Percentiles rank a stretch among this genome's conserved stretches.
Conservation (phyloP, 1,140 invertebrate species). For the Pararge aegeria region DNA sequence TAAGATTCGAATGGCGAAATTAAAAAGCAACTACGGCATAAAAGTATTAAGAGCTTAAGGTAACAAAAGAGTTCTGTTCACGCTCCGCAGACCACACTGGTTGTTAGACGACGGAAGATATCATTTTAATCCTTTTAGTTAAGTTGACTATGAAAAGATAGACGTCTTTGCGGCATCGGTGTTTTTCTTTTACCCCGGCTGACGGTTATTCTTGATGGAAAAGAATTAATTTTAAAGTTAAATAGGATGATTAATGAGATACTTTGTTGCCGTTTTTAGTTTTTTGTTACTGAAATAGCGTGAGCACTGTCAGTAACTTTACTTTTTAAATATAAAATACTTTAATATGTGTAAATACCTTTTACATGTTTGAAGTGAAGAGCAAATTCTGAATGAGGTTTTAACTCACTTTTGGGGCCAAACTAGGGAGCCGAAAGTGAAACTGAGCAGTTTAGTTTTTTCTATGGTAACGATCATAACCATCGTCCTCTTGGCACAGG, state of each 20-base stretch:
- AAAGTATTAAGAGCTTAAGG: conserved; percentile 76
- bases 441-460: too few species aligned
- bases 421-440: too few species aligned
- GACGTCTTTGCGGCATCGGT: conserved; percentile 52
- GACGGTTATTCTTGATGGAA: conserved; percentile 26
- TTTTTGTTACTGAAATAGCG: background rate
- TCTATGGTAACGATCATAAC: too few species aligned
- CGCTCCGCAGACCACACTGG: conserved; percentile 71
- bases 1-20: conserved; percentile 63
- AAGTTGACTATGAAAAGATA: conserved; percentile 76
- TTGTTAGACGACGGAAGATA: conserved; percentile 72
- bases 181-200: conserved; percentile 45
- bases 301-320: background rate
- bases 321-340: too few species aligned
- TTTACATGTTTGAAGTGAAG: too few species aligned
- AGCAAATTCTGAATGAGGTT: too few species aligned
- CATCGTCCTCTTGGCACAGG: too few species aligned
- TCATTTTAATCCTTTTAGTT: conserved; percentile 79
- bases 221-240: conserved; percentile 25
- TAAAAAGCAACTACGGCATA: conserved; percentile 73
- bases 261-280: conserved; percentile 5
- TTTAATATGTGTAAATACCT: too few species aligned
- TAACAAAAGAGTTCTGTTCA: conserved; percentile 73
- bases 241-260: conserved; percentile 10
- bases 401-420: too few species aligned